These are phyloP conservation scores for Triplophysa bombifrons DNA, from an alignment of 2,797 vertebrate genomes.

Conservation along the genomic window DNA sequence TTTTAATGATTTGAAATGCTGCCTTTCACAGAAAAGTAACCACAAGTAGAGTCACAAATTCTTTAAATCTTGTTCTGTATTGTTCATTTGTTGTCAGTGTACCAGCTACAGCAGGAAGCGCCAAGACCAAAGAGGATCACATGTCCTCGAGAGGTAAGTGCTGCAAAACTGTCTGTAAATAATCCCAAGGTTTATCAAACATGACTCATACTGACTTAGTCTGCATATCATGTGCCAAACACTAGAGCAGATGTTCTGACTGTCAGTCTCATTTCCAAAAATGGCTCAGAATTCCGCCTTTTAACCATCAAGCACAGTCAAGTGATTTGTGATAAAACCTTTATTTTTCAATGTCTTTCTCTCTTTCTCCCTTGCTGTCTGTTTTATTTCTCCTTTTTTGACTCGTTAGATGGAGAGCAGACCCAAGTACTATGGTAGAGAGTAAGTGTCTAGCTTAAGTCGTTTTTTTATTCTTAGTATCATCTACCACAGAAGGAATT, in stretches of 20 bases:
- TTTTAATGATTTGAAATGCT: not conserved
- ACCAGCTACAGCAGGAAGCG: conserved; percentile 97
- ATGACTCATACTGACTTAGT: conserved; percentile 38
- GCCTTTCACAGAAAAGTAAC: not conserved
- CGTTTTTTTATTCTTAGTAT: not conserved
- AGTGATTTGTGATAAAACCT: conserved; percentile 8
- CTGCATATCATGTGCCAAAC: conserved; percentile 38
- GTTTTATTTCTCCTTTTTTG: conserved; percentile 4
- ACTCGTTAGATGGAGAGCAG: conserved; percentile 89
- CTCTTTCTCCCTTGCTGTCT: not conserved
- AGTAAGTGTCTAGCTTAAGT: conserved; percentile 83
- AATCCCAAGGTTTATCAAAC: conserved; percentile 16
- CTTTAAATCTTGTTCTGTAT: conserved; percentile 38
- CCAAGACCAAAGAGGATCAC: conserved; percentile 95
- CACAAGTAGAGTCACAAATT: conserved; percentile 17
- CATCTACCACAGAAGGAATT: not conserved
- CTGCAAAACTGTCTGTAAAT: conserved; percentile 46
- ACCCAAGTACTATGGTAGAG: conserved; percentile 98
- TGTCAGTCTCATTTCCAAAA: not conserved
- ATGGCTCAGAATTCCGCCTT: not conserved
- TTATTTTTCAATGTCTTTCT: not conserved
- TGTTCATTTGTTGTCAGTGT: conserved; percentile 80
- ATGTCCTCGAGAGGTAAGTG: conserved; percentile 93
- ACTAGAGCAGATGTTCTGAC: conserved; percentile 19
- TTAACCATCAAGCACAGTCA: not conserved